These are phyloP conservation scores for Cyclina sinensis DNA, from an alignment of 1,140 invertebrate genomes.

Conservation along the genomic window DNA sequence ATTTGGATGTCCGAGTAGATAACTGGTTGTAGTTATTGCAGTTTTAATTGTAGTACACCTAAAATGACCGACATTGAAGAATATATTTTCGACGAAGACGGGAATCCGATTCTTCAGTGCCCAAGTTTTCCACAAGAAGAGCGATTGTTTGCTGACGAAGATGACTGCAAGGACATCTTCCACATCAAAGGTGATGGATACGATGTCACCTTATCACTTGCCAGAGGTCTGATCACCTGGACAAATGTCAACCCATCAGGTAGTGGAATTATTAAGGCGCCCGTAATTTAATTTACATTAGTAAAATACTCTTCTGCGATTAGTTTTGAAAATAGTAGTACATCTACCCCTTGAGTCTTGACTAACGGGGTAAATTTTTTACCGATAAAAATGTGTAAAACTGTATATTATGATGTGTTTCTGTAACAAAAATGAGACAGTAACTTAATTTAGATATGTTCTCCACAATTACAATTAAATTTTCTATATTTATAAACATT, in stretches of 20 bases:
- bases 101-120: constrained; percentile 67
- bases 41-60: neutral
- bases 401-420: too few relatives aligned
- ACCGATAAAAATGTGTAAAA: too few relatives aligned
- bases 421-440: too few relatives aligned
- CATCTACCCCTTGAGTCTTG: too few relatives aligned
- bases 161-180: constrained; percentile 75
- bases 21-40: neutral
- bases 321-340: too few relatives aligned
- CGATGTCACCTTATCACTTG: constrained; percentile 74
- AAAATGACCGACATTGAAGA: constrained; percentile 71
- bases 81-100: constrained; percentile 76
- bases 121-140: constrained; percentile 18
- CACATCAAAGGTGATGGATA: constrained; percentile 75
- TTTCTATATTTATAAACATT: too few relatives aligned
- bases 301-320: too few relatives aligned
- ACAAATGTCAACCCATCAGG: constrained; percentile 70
- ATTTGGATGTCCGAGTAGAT: neutral
- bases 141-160: constrained; percentile 62
- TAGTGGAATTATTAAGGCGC: too few relatives aligned
- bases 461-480: too few relatives aligned
- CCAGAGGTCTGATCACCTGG: constrained; percentile 69
- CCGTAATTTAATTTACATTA: too few relatives aligned
- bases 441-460: too few relatives aligned
- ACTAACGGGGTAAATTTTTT: too few relatives aligned